Conservation (phyloP, 2,888 invertebrate genomes). For the Nomada hirtipes region DNA sequence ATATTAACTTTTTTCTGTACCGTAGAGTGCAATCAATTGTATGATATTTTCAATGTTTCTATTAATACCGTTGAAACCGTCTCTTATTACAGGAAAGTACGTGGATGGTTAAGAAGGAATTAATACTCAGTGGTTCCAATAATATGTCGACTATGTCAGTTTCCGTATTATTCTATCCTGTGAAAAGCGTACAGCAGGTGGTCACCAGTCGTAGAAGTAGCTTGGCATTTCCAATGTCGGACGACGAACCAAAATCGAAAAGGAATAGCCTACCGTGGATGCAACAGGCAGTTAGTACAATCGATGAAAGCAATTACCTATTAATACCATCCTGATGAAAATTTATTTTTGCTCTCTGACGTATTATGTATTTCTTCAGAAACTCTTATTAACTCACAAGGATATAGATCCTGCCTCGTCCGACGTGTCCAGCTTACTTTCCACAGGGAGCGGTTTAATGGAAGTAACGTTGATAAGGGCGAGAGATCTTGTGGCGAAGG, state of each 20-base stretch:
- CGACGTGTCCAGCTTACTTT: slow-evolving; percentile 81
- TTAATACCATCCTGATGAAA: background rate
- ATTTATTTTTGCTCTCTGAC: slow-evolving; percentile 1
- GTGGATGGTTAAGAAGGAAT: slow-evolving; percentile 78
- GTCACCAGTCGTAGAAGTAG: slow-evolving; percentile 76
- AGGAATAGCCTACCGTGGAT: slow-evolving; percentile 83
- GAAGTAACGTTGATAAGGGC: slow-evolving; percentile 85
- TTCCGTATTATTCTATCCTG: slow-evolving; percentile 85
- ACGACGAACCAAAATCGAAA: slow-evolving; percentile 80
- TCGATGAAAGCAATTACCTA: slow-evolving; percentile 17
- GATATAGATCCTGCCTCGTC: slow-evolving; percentile 78
- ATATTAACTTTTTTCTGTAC: background rate
- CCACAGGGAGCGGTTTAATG: slow-evolving; percentile 84
- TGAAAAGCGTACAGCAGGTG: slow-evolving; percentile 79
- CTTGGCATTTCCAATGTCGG: slow-evolving; percentile 69
- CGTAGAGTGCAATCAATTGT: too few relatives aligned
- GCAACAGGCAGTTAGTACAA: slow-evolving; percentile 81
- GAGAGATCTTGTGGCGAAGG: slow-evolving; percentile 85
- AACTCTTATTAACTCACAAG: slow-evolving; percentile 78
- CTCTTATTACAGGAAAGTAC: slow-evolving; percentile 74
- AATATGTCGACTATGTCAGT: slow-evolving; percentile 82
- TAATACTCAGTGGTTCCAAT: slow-evolving; percentile 79
- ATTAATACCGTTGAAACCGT: too few relatives aligned
- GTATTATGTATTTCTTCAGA: slow-evolving; percentile 70
- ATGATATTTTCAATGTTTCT: too few relatives aligned